Conservation (phyloP, 2,113 vertebrate genomes). For the Oreocharis arfaki region DNA sequence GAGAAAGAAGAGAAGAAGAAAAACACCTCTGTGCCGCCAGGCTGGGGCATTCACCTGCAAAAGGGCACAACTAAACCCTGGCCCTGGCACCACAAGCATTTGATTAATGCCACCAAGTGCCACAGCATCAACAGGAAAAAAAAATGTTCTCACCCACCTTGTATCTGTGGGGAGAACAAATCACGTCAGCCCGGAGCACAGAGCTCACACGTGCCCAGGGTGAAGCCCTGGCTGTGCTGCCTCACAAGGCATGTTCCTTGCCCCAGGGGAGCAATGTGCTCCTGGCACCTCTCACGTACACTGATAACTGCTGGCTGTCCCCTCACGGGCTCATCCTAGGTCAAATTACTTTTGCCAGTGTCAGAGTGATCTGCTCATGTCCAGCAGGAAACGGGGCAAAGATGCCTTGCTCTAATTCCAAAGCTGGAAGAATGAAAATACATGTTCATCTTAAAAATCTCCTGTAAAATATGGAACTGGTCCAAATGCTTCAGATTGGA, state of each 20-base stretch:
- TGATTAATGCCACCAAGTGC: not conserved
- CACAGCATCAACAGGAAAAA: not conserved
- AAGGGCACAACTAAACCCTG: not conserved
- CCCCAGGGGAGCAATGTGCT: not conserved
- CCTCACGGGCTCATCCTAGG: slow-evolving; percentile 67
- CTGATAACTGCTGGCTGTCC: slow-evolving; percentile 72
- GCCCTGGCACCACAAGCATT: not conserved
- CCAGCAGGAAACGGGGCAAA: not conserved
- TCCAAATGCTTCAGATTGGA: slow-evolving; percentile 34
- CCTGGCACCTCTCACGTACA: slow-evolving; percentile 66
- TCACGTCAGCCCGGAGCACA: not conserved
- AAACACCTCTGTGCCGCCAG: not conserved
- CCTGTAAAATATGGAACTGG: slow-evolving; percentile 12
- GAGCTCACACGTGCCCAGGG: not conserved
- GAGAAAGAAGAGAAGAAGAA: not conserved
- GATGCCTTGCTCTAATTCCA: not conserved
- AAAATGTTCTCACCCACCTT: not conserved
- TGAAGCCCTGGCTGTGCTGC: not conserved
- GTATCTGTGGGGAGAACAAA: not conserved
- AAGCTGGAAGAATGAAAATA: not conserved
- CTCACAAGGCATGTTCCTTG: slow-evolving; percentile 55
- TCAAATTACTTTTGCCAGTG: slow-evolving; percentile 78
- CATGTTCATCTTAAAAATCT: slow-evolving; percentile 47
- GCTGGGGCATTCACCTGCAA: not conserved
- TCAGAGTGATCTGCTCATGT: not conserved